Evolutionary conservation across 2,113 vertebrate genomes (phyloP).

Genomic region (Lontra canadensis): DNA sequence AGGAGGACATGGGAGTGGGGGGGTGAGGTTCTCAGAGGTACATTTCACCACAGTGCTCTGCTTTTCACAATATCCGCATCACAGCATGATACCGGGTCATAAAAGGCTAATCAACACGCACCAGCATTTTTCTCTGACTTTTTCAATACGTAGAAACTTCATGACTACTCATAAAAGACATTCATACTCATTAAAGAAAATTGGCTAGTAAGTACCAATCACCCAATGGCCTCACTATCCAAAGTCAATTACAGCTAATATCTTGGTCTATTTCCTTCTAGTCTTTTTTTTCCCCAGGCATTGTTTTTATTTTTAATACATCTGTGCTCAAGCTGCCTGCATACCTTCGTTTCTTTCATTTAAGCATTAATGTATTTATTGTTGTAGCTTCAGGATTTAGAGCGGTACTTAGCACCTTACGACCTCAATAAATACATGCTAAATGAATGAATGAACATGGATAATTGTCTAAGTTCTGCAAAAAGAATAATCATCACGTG

Average conservation of each 20-base stretch:
- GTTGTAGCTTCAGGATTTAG: background rate
- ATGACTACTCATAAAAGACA: background rate
- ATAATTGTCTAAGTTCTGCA: background rate
- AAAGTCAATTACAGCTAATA: background rate
- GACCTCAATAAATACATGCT: background rate
- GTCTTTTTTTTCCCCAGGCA: background rate
- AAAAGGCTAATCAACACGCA: background rate
- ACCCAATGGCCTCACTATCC: background rate
- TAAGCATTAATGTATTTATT: background rate
- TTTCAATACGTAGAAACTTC: background rate
- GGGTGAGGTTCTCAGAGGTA: rapidly evolving
- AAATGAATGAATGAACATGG: background rate
- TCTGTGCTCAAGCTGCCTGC: background rate
- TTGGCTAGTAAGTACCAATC: background rate
- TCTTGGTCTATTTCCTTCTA: background rate
- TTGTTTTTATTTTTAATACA: background rate
- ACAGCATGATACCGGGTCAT: background rate
- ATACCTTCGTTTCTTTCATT: background rate
- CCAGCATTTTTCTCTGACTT: background rate
- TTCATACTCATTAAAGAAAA: background rate
- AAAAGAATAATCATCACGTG: background rate
- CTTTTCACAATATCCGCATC: background rate
- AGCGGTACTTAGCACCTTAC: background rate
- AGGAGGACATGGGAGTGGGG: rapidly evolving
- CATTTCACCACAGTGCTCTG: background rate